Base-by-base conservation (phyloP, 2,888 invertebrate species). In the Rhamnusium bicolor region DNA sequence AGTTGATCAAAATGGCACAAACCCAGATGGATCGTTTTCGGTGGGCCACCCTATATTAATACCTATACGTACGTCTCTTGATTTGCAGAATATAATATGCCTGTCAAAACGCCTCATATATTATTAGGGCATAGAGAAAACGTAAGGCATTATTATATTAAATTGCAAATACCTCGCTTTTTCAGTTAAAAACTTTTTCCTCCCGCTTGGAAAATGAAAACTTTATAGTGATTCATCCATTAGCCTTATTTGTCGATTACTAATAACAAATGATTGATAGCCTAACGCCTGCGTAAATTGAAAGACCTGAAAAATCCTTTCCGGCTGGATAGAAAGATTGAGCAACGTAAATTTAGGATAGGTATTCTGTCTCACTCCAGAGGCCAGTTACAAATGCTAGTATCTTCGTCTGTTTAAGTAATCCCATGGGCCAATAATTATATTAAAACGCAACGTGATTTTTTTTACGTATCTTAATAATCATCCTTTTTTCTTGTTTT, bases 181-280 rank as follows among this genome's bases (percentile, higher is more conserved):
- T 73, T 73, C 70, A 71, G 72, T 76, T 67, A 47, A 70, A 73
- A 78, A 40, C 40, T 74, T 77, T 75, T 67, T 74, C 51, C 62
- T 56, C 69, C 73, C 47, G 63, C 69, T 47, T 65, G 47, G 62
- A 72, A 76, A 78, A 77, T 77, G 66, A 73, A 80, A 79, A 79
- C 75, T 75, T 78, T 79, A 68, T 75, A 79, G 78, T 75, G 79
- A 78, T 80, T 79, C 79, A 80, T 81, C 81, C 80, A 81, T 81
- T 80, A 81, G 75, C 80, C 77, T 76, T 79, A 78, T 80, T 80
- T 80, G 79, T 76, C 79, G 78, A 80, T 80, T 80, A 80, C 80
- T 80, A 80, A 80, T 80, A 81, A 77, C 77, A 77, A 80, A 80
- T 81, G 81, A 81, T 81, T 81, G 81, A 81, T 81, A 74, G 77